A percentile compares a stretch with the other conserved stretches of the same genome.
phyloP scores from a whole-genome alignment of 1,140 invertebrate genomes.

The Choristoneura fumiferana region DNA sequence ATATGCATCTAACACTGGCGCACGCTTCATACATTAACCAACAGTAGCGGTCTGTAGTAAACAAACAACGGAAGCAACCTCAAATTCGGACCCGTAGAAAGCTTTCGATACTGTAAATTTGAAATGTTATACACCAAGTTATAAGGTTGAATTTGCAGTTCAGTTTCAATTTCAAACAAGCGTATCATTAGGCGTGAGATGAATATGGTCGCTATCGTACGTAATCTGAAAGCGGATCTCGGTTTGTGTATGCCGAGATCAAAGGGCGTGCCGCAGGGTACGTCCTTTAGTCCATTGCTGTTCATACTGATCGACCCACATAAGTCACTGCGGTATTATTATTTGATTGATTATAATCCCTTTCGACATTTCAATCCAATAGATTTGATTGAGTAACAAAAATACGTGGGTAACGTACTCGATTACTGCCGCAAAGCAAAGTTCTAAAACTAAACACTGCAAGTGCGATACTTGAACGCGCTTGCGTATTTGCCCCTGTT shows the following conservation, averaged over 20 bases:
- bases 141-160: neutral
- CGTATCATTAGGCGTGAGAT: conserved; percentile 23
- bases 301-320: conserved; percentile 17
- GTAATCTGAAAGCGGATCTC: conserved; percentile 41
- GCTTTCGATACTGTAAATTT: conserved; percentile 28
- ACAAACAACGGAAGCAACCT: conserved; percentile 36
- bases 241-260: conserved; percentile 26
- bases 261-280: conserved; percentile 36
- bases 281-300: conserved; percentile 27
- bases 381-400: conserved; percentile 11
- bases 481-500: conserved; percentile 43
- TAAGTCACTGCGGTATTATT: neutral
- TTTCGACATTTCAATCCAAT: conserved; percentile 7
- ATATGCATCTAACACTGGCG: conserved; percentile 37
- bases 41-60: conserved; percentile 43
- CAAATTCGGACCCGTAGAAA: conserved; percentile 27
- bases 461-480: conserved; percentile 21
- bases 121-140: conserved; percentile 1
- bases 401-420: conserved; percentile 3
- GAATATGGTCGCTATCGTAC: conserved; percentile 28
- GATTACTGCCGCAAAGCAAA: conserved; percentile 32
- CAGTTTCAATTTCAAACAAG: neutral
- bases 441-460: conserved; percentile 41
- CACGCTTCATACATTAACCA: conserved; percentile 50
- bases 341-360: neutral